phyloP scores from a whole-genome alignment of 2,797 vertebrate genomes.

The Bradypodion ventrale region DNA sequence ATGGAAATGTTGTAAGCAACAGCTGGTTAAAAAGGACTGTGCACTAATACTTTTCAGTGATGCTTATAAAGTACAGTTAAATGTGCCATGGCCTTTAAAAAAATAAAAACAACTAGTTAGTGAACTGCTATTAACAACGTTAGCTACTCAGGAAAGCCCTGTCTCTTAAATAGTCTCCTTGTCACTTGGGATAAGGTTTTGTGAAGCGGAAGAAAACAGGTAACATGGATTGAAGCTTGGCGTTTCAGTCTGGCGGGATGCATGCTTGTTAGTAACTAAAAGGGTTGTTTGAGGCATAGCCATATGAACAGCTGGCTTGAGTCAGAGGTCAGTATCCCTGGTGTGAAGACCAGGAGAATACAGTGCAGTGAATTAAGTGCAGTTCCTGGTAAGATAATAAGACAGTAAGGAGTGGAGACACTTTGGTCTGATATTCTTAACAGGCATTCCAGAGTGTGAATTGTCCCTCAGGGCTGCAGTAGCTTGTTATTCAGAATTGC shows the following conservation, averaged over 20 bases:
- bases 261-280: not conserved
- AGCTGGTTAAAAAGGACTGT: not conserved
- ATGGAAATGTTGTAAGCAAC: not conserved
- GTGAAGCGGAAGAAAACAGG: not conserved
- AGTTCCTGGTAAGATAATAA: not conserved
- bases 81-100: not conserved
- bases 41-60: not conserved
- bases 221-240: not conserved
- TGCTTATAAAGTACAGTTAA: not conserved
- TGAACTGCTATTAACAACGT: not conserved
- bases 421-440: not conserved
- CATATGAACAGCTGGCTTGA: constrained; percentile 9
- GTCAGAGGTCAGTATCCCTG: constrained; percentile 14
- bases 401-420: not conserved
- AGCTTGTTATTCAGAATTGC: not conserved
- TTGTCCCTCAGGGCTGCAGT: not conserved
- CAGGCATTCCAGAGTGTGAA: not conserved
- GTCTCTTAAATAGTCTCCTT: not conserved
- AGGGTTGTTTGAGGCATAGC: constrained; percentile 11
- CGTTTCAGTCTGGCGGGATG: not conserved
- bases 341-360: not conserved
- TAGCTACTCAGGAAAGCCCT: not conserved
- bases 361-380: not conserved
- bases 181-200: not conserved
- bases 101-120: not conserved